Conservation (phyloP, 2,888 invertebrate genomes). For the Lycophotia porphyrea region DNA sequence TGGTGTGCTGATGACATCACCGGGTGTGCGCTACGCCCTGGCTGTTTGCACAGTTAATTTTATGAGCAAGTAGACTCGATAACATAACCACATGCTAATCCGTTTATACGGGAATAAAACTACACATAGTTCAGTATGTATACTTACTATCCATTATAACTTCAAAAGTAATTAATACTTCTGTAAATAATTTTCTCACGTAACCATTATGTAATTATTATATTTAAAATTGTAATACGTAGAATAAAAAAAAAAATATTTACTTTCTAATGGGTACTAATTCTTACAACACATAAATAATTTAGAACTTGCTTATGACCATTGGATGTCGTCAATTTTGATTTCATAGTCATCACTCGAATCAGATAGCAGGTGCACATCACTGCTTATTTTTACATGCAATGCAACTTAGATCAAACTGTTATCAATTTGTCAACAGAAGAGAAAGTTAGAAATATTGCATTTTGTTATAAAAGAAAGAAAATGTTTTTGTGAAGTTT, state of each 20-base stretch:
- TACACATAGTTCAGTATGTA: not conserved
- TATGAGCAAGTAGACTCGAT: constrained; percentile 72
- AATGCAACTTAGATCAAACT: not conserved
- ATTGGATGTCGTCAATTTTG: not conserved
- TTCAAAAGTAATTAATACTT: not conserved
- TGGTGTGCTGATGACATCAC: constrained; percentile 81
- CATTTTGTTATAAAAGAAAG: not conserved
- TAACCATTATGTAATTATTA: too few relatives aligned
- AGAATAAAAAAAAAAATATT: not conserved
- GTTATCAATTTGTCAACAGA: constrained; percentile 19
- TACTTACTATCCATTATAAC: not conserved
- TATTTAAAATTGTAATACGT: not conserved
- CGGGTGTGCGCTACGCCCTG: constrained; percentile 64
- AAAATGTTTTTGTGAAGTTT: constrained; percentile 3
- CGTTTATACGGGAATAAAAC: constrained; percentile 33
- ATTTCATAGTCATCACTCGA: not conserved
- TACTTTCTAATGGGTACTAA: not conserved
- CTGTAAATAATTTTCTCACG: not conserved
- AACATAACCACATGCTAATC: constrained; percentile 68
- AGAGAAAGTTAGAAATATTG: constrained; percentile 9
- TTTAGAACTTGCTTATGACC: not conserved
- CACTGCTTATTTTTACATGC: not conserved
- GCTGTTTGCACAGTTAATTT: constrained; percentile 76
- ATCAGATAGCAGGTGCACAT: not conserved
- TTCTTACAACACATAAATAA: not conserved